Evolutionary conservation across 2,797 vertebrate species (phyloP), one percentile per base, ranked within the genome.

Genomic region (Chelon auratus): DNA sequence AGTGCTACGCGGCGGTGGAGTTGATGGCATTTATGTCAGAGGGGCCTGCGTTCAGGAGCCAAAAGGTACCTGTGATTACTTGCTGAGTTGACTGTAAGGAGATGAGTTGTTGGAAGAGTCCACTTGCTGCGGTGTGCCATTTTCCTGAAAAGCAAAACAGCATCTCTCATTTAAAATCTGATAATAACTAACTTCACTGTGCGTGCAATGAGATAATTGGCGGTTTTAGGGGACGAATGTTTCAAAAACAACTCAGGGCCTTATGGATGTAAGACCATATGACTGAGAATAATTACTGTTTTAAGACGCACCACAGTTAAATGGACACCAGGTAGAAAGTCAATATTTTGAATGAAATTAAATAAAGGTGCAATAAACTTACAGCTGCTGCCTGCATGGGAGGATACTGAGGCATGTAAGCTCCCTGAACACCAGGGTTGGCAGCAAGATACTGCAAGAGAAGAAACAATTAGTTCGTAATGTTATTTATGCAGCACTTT

Each of bases 61-160:
- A 9, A 33, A 63, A 53, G 12, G 4, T 95, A 99, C 98, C 97
- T 95, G 93, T 92, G 94, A 95, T 97, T 97, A 99, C 96, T 99
- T 99, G 96, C 96, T 97, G 92, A 97, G 97, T 90, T 98, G 98
- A 94, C 96, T 95, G 81, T 99, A 99, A 45, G 97, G 96, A 93
- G 97, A 98, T 84, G 97, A 97, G 91, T 99, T 98, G 91, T 94
- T 97, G 93, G 98, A 97, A 53, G 97, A 96, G 92, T 99, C 96
- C 89, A 99, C 96, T 91, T 97, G 96, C 60, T 98, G 96, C 73
- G 96, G 96, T 70, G 96, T 95, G 91, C 94, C 95, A 54, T 95
- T 96, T 88, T 99, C 98, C 97, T 99, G 75, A 65, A 73, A 87
- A 85, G 66, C 65, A 63, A 78, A 83, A 78, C 67, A 69, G 54